A percentile compares a stretch with the other conserved stretches of the same genome.
These are phyloP conservation scores for Theristicus caerulescens DNA, from an alignment of 2,113 vertebrate genomes.

Conservation along the genomic window DNA sequence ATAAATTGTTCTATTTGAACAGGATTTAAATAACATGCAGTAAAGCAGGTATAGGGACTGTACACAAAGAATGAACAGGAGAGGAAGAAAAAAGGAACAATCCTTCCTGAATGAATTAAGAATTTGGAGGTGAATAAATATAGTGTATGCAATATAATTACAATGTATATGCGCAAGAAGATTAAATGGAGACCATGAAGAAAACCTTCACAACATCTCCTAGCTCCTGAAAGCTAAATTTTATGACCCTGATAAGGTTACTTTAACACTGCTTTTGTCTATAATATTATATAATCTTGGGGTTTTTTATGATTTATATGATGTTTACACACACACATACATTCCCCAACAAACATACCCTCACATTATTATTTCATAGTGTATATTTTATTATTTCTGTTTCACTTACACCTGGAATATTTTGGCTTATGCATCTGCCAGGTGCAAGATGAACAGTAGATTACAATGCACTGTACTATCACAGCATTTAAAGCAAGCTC, in stretches of 20 bases:
- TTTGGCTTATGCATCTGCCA: background rate
- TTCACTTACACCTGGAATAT: background rate
- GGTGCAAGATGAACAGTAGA: background rate
- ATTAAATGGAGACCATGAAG: background rate
- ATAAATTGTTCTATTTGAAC: background rate
- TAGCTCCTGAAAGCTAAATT: background rate
- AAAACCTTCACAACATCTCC: background rate
- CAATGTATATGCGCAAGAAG: background rate
- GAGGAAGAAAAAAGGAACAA: background rate
- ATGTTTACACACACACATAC: background rate
- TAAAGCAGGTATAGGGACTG: background rate
- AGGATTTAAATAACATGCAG: background rate
- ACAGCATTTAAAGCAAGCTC: background rate
- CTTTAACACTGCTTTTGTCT: background rate
- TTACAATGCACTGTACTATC: background rate
- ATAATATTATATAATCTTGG: background rate
- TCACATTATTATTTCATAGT: background rate
- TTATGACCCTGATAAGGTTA: background rate
- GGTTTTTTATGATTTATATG: background rate
- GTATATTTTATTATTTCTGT: background rate
- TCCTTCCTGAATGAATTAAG: background rate
- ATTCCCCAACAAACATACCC: background rate
- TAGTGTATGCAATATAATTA: background rate
- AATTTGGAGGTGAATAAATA: background rate
- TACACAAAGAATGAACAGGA: background rate